Base-by-base conservation (phyloP, 2,888 invertebrate species). In the Himalopsyche anomala region DNA sequence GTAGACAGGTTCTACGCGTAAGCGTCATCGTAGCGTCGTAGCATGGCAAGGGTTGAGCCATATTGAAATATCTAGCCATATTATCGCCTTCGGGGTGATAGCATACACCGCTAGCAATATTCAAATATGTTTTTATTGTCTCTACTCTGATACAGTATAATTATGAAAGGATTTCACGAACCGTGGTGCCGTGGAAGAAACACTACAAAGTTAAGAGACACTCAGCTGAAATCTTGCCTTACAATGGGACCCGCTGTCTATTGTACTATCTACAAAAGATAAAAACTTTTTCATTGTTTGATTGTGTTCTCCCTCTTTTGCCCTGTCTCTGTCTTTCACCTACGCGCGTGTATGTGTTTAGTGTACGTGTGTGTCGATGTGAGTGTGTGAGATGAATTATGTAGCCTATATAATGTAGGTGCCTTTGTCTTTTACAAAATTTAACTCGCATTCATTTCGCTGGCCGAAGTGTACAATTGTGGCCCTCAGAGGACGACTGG, bases 271-370 rank as follows among this genome's bases (percentile, higher is more conserved):
- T 87, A 88, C 88, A 88, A 88, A 88, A 87, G 88, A 88, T 88
- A 88, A 88, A 88, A 88, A 88, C 84, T 88, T 88, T 88, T 88
- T 88, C 88, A 88, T 88, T 88, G 88, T 88, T 87, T 88, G 88
- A 87, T 88, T 88, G 88, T 88, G 88, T 88, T 88, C 87, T 83
- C 69, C 84, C 85, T 83, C 86, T 83, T 86, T 80, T 3, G 81
- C 81, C 69, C 86, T 45, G 38, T 40, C 56, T 74, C 40, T 28
- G 81, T 55, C 84, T 82, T 82, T 56, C 36, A 15, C 28, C 79
- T 54, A 42, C 62, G 82, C 85, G 80, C 84, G 80, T 85, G 85
- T 83, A 85, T 80, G 80, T 84, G 86, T 87, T 82, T 87, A 85
- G 62, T 85, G 85, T 85, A 86, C 84, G 85, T 88, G 87, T 84